These are phyloP conservation scores for Hycleus phaleratus DNA, from an alignment of 1,140 invertebrate genomes.

Conservation along the genomic window DNA sequence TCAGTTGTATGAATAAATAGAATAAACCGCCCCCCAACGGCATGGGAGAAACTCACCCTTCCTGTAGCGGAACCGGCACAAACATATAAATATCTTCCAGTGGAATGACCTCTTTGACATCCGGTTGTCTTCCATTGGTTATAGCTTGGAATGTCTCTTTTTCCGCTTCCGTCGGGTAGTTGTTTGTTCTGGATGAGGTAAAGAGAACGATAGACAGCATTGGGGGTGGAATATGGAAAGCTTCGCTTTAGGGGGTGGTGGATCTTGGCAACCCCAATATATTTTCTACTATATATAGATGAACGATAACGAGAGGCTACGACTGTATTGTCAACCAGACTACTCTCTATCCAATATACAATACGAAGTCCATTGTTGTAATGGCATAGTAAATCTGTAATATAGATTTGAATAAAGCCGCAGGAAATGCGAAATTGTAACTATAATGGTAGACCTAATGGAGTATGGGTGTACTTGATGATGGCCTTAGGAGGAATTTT, in stretches of 20 bases:
- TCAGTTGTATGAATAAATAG: background rate
- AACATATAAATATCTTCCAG: constrained; percentile 35
- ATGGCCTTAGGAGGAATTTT: constrained; percentile 17
- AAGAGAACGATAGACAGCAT: constrained; percentile 5
- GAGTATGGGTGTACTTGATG: constrained; percentile 14
- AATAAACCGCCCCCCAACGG: constrained; percentile 23
- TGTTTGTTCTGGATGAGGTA: constrained; percentile 26
- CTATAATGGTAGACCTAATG: constrained; percentile 25
- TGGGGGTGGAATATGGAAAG: constrained; percentile 2
- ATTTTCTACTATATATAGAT: constrained; percentile 22
- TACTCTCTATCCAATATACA: constrained; percentile 15
- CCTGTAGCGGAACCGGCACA: constrained; percentile 18
- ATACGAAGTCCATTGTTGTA: constrained; percentile 25
- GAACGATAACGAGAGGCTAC: constrained; percentile 29
- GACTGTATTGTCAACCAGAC: constrained; percentile 24
- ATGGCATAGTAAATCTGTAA: constrained; percentile 24
- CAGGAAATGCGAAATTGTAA: constrained; percentile 29
- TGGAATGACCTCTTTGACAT: constrained; percentile 34
- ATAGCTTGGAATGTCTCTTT: constrained; percentile 5
- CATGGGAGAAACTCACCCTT: constrained; percentile 29
- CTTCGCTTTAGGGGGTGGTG: background rate
- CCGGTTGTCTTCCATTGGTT: constrained; percentile 30
- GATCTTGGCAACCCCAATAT: constrained; percentile 16
- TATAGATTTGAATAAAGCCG: constrained; percentile 31
- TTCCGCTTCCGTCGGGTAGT: constrained; percentile 29